Conservation (phyloP, 2,113 vertebrate genomes). For the Cygnus atratus region DNA sequence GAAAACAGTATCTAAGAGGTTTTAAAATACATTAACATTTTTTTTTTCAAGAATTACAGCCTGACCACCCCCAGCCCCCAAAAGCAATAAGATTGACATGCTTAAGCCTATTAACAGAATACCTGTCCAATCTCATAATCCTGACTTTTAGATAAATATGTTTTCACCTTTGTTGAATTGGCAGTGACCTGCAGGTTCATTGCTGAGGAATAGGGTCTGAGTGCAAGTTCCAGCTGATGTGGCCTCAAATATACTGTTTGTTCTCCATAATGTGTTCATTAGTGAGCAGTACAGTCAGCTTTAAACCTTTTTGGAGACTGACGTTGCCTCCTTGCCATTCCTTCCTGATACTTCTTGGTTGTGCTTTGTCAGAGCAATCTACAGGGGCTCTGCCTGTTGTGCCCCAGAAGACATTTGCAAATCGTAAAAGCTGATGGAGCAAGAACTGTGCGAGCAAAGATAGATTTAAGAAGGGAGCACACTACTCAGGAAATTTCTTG, state of each 20-base stretch:
- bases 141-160: not conserved
- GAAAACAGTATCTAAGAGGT: not conserved
- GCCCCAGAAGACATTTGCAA: rapidly evolving
- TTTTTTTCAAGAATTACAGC: not conserved
- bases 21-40: not conserved
- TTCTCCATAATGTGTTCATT: not conserved
- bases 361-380: not conserved
- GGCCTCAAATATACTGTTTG: not conserved
- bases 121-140: not conserved
- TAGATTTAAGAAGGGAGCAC: not conserved
- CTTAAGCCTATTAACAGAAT: not conserved
- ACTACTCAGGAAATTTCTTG: not conserved
- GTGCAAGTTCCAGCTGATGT: not conserved
- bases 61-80: not conserved
- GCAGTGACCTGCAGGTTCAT: not conserved
- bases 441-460: not conserved
- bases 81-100: not conserved
- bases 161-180: not conserved
- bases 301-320: not conserved
- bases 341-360: not conserved
- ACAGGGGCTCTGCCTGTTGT: not conserved
- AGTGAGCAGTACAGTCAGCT: not conserved
- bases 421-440: not conserved
- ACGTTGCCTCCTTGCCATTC: not conserved
- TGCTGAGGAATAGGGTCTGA: not conserved